Conservation (phyloP, 1,140 invertebrate species). For the Conus betulinus region DNA sequence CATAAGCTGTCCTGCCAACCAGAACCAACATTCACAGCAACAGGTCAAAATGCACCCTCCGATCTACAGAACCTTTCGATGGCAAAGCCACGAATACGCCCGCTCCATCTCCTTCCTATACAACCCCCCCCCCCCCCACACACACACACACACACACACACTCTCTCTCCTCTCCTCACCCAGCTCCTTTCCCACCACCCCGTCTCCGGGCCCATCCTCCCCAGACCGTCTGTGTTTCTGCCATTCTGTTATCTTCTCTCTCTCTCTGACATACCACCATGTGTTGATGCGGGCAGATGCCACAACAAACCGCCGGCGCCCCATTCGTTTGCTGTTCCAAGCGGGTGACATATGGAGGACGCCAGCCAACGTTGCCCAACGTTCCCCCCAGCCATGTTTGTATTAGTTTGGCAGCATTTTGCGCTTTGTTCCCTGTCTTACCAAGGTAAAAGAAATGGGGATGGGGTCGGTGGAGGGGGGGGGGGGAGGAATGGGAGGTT, state of each 20-base stretch:
- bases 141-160: too few species aligned
- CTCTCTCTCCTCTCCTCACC: too few species aligned
- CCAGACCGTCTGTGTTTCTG: background rate
- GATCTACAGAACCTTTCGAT: too few species aligned
- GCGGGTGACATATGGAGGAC: slow-evolving; percentile 20
- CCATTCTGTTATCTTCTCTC: slow-evolving; percentile 1
- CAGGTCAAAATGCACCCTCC: too few species aligned
- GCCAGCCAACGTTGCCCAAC: background rate
- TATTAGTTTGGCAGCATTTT: slow-evolving; percentile 26
- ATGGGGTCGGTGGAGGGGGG: background rate
- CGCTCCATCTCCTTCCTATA: too few species aligned
- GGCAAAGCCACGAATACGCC: too few species aligned
- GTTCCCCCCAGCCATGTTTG: too few species aligned
- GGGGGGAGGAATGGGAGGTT: background rate
- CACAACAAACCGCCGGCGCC: slow-evolving; percentile 10
- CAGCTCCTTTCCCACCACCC: too few species aligned
- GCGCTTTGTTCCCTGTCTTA: background rate
- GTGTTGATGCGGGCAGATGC: background rate
- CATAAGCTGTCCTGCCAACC: too few species aligned
- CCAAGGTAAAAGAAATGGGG: background rate
- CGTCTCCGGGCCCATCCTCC: background rate
- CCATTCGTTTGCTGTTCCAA: background rate
- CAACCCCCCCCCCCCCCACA: too few species aligned
- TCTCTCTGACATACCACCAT: background rate
- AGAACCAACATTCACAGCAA: too few species aligned